Evolutionary conservation across 2,888 invertebrate genomes (phyloP).

Genomic region (Ennomos erosarius): DNA sequence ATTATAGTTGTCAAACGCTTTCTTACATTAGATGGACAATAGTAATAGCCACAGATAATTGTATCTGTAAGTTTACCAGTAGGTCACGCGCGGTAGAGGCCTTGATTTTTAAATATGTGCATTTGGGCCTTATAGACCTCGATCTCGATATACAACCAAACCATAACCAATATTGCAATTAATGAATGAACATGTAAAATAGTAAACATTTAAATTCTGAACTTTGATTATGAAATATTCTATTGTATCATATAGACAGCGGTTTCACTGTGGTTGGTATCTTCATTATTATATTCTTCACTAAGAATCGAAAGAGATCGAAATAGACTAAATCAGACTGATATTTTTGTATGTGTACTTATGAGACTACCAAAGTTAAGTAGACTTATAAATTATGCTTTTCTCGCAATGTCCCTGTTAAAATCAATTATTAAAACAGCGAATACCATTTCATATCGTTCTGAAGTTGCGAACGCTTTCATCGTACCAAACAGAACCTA

Average conservation of each 20-base stretch:
- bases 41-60: too few relatives aligned
- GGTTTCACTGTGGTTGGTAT: slow-evolving; percentile 18
- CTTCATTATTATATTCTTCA: slow-evolving; percentile 24
- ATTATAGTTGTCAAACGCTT: too few relatives aligned
- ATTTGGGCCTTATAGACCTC: too few relatives aligned
- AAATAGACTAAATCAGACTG: slow-evolving; percentile 57
- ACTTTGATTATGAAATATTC: slow-evolving; percentile 11
- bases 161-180: too few relatives aligned
- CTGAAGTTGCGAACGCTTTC: not conserved
- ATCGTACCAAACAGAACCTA: too few relatives aligned
- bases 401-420: slow-evolving; percentile 1
- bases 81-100: too few relatives aligned
- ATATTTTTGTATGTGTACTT: slow-evolving; percentile 69
- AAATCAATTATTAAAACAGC: slow-evolving; percentile 17
- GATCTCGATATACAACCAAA: too few relatives aligned
- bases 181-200: too few relatives aligned
- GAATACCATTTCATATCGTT: not conserved
- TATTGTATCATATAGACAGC: slow-evolving; percentile 12
- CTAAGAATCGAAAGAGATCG: slow-evolving; percentile 46
- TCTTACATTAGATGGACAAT: too few relatives aligned
- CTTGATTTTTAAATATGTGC: too few relatives aligned
- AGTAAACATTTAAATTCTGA: slow-evolving; percentile 25
- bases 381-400: slow-evolving; percentile 54
- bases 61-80: too few relatives aligned
- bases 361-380: slow-evolving; percentile 75